Base-by-base conservation (phyloP, 1,140 invertebrate genomes). In the Helicorthomorpha holstii region DNA sequence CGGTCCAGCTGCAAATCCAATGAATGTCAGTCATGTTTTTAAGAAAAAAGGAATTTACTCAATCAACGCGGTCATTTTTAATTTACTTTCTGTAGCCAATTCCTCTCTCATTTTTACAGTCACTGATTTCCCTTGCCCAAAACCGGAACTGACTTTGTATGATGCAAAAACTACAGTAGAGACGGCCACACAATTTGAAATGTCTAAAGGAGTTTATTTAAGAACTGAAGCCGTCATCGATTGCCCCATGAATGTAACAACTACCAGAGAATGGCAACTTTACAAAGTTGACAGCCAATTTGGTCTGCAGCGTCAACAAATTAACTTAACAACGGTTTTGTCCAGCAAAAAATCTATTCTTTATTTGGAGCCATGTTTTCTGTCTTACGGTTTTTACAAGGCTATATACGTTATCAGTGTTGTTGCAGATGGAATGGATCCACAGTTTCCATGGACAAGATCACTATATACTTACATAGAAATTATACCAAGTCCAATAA, bases 101-200 rank as follows among this genome's bases (percentile, higher is more conserved):
- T 7, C 7, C 29, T 34, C 29, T 7, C 16, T 46, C 4, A 22
- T 46, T 7, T 46, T 46, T 25, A 7, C 44, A 10, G 44, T 46
- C 19, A 46, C 44, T 25, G 25, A 46, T 46, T 46, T 46, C 21
- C 25, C 44, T 21, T 46, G 44, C 25, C 44, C 44, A 22, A 46
- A 7, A 22, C 44, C 44, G 4, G 12, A 7, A 46, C 4, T 46
- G 19, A 25, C 19, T 19, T 7, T 46, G 12, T 22, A 10, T 4
- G 44, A 46, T 46, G 19, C 44, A 46, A 46, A 46, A 22, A 46
- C 44, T 7, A 46, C 19, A 22, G 19, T 46, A 46, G 4, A 4
- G 4, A 12, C 4, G 44, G 19, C 44, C 19, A 46, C 12, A 10
- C 4, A 4, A 10, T 46, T 22, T 19, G 19, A 22, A 19, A 46